These are phyloP conservation scores for Drosophila stalkeri DNA, from an alignment of 2,888 invertebrate species.

Conservation along the genomic window DNA sequence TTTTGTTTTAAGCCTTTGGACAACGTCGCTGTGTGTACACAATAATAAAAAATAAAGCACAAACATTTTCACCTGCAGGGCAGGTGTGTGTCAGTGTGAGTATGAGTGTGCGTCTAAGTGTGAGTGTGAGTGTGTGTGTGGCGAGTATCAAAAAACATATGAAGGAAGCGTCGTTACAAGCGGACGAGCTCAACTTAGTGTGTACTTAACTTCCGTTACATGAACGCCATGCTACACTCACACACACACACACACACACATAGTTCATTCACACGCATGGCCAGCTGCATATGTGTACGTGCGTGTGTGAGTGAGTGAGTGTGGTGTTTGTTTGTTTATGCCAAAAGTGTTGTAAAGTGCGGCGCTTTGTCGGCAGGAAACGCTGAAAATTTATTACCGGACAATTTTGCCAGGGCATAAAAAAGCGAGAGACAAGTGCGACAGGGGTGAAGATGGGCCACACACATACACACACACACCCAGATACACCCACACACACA, in stretches of 20 bases:
- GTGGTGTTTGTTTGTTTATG: conserved; percentile 77
- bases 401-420: conserved; percentile 73
- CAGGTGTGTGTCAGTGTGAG: conserved; percentile 14
- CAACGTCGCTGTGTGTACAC: conserved; percentile 51
- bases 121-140: conserved; percentile 32
- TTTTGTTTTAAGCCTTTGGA: conserved; percentile 80
- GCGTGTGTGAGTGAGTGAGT: conserved; percentile 3
- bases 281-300: conserved; percentile 40
- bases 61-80: conserved; percentile 69
- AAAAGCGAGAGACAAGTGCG: conserved; percentile 47
- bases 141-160: conserved; percentile 76
- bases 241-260: conserved; percentile 31
- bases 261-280: conserved; percentile 64
- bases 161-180: conserved; percentile 77
- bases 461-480: not conserved
- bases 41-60: conserved; percentile 36
- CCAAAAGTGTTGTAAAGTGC: conserved; percentile 82
- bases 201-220: conserved; percentile 82
- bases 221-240: conserved; percentile 44
- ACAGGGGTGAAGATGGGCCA: conserved; percentile 6
- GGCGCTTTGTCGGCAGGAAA: conserved; percentile 82
- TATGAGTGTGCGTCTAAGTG: conserved; percentile 13
- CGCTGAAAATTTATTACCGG: conserved; percentile 83
- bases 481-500: conserved; percentile 8
- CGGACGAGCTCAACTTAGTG: conserved; percentile 81